Evolutionary conservation across 2,888 invertebrate species (phyloP), one percentile per base, ranked within the genome.

Genomic region (Merodon equestris): DNA sequence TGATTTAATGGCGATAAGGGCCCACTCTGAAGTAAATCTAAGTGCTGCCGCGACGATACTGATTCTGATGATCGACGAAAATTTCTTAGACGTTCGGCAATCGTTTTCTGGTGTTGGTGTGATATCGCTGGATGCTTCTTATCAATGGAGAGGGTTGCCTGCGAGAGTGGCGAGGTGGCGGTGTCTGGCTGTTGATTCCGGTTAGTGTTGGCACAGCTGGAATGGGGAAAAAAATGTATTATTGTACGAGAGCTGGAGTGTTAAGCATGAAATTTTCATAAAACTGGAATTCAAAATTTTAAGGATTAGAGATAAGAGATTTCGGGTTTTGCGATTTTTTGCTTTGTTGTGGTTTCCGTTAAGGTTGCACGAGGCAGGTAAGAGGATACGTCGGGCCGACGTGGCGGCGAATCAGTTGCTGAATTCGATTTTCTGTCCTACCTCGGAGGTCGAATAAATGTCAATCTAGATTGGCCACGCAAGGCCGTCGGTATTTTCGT

Each of bases 51-150:
- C 60, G 54, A 50, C 57, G 60, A 58, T 50, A 79, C 73, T 79
- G 45, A 70, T 60, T 79, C 64, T 13, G 68, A 38, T 9, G 74
- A 74, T 64, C 79, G 74, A 40, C 64, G 68, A 60, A 79, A 79
- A 50, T 64, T 79, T 60, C 45, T 48, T 19, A 79, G 68, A 56
- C 79, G 79, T 51, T 79, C 79, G 34, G 79, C 74, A 58, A 79
- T 54, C 47, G 79, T 74, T 64, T 45, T 74, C 9, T 47, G 57
- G 44, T 64, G 61, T 40, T 40, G 10, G 18, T 17, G 27, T 27
- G 27, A 27, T 27, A 27, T 77, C 9, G 38, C 44, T 68, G 40
- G 27, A 50, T 45, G 56, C 15, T 40, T 56, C 74, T 79, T 79
- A 74, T 79, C 73, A 74, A 27, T 27, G 36, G 42, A 63, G 38